phyloP scores from a whole-genome alignment of 1,140 invertebrate genomes.

The Drosophila jambulina region DNA sequence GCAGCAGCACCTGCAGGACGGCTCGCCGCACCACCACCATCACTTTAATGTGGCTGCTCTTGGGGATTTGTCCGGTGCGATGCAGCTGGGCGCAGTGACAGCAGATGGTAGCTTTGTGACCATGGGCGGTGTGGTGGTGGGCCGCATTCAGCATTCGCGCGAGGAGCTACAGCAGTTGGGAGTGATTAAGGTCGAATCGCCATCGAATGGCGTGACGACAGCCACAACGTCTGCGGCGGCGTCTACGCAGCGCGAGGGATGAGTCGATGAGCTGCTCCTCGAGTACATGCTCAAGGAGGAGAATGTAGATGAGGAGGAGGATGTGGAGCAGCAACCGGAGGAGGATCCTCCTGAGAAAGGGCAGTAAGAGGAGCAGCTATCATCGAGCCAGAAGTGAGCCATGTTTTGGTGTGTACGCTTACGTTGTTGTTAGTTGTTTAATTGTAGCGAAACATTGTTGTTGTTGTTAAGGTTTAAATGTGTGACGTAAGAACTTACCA shows the following conservation, averaged over 20 bases:
- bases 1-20: slow-evolving; percentile 60
- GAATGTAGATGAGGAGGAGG: slow-evolving; percentile 38
- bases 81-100: slow-evolving; percentile 76
- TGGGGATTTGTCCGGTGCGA: slow-evolving; percentile 74
- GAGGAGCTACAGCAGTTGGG: slow-evolving; percentile 79
- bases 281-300: slow-evolving; percentile 74
- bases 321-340: slow-evolving; percentile 15
- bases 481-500: slow-evolving; percentile 71
- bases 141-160: slow-evolving; percentile 74
- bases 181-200: slow-evolving; percentile 80
- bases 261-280: slow-evolving; percentile 75
- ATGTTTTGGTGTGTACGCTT: slow-evolving; percentile 72
- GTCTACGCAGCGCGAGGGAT: slow-evolving; percentile 72
- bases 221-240: slow-evolving; percentile 40
- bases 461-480: slow-evolving; percentile 80
- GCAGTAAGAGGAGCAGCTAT: slow-evolving; percentile 36
- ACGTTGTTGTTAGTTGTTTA: slow-evolving; percentile 84
- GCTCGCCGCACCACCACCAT: slow-evolving; percentile 71
- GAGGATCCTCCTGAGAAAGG: slow-evolving; percentile 36
- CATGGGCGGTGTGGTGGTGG: slow-evolving; percentile 82
- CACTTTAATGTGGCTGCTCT: slow-evolving; percentile 78
- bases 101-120: slow-evolving; percentile 81
- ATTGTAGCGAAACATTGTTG: slow-evolving; percentile 81
- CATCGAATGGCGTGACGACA: slow-evolving; percentile 60
- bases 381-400: slow-evolving; percentile 38